Evolutionary conservation across 1,140 invertebrate genomes (phyloP).

Genomic region (Drosophila nikananu): DNA sequence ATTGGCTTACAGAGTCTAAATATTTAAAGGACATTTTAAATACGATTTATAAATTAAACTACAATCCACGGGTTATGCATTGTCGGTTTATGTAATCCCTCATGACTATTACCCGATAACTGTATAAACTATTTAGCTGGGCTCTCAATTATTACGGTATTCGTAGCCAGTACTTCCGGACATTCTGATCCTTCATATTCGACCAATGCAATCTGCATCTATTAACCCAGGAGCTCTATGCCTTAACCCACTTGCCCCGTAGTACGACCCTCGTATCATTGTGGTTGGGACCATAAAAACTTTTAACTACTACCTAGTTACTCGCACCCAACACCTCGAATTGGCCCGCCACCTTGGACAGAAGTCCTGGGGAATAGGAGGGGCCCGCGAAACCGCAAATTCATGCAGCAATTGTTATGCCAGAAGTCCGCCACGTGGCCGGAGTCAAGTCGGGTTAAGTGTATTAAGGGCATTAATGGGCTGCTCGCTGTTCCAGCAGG

Average conservation of each 20-base stretch:
- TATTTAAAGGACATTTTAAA: neutral
- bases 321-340: conserved; percentile 22
- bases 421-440: conserved; percentile 69
- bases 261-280: conserved; percentile 15
- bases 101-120: neutral
- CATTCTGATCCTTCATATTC: neutral
- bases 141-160: conserved; percentile 34
- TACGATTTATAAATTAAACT: neutral
- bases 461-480: conserved; percentile 73
- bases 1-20: too few species aligned
- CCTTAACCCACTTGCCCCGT: neutral
- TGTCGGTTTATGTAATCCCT: neutral
- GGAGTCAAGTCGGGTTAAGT: conserved; percentile 58
- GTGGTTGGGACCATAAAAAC: conserved; percentile 46
- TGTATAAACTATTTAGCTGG: conserved; percentile 14
- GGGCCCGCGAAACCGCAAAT: conserved; percentile 54
- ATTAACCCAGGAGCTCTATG: conserved; percentile 37
- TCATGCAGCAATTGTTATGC: conserved; percentile 77
- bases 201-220: conserved; percentile 41
- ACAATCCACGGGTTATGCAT: neutral
- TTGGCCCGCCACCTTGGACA: conserved; percentile 4
- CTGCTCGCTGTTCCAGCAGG: conserved; percentile 26
- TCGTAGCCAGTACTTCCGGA: conserved; percentile 2
- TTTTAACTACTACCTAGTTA: conserved; percentile 48
- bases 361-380: conserved; percentile 4